These are phyloP conservation scores for Myrmophylax atrothorax DNA, from an alignment of 2,113 vertebrate species.

Conservation along the genomic window DNA sequence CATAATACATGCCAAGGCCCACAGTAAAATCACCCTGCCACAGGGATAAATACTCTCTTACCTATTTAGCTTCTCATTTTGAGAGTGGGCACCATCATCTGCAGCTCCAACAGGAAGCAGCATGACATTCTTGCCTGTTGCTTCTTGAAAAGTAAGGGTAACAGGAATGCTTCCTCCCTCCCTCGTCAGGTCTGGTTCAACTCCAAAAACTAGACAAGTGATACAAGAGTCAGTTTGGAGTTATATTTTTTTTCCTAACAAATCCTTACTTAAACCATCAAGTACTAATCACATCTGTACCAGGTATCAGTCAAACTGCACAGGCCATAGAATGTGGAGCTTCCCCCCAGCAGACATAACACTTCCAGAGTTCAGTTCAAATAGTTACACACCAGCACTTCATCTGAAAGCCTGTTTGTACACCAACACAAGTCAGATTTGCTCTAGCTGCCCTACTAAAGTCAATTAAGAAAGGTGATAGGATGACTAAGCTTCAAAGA, in stretches of 20 bases:
- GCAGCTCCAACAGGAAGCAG: conserved; percentile 91
- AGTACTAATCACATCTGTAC: background rate
- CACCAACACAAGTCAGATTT: background rate
- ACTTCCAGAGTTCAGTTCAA: background rate
- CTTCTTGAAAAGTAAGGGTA: conserved; percentile 95
- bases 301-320: background rate
- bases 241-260: background rate
- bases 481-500: background rate
- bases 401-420: background rate
- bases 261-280: background rate
- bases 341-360: accelerated
- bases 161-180: conserved; percentile 97
- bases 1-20: background rate
- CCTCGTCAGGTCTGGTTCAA: conserved; percentile 94
- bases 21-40: background rate
- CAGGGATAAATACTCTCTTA: conserved; percentile 35
- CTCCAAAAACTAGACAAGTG: conserved; percentile 84
- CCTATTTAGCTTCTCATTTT: conserved; percentile 98
- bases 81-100: conserved; percentile 96
- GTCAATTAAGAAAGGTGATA: background rate
- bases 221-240: background rate
- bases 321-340: background rate
- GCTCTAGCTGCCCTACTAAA: background rate
- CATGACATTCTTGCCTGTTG: conserved; percentile 95
- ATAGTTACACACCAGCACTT: background rate